Base-by-base conservation (phyloP, 2,888 invertebrate genomes). In the Drosophila greeni region DNA sequence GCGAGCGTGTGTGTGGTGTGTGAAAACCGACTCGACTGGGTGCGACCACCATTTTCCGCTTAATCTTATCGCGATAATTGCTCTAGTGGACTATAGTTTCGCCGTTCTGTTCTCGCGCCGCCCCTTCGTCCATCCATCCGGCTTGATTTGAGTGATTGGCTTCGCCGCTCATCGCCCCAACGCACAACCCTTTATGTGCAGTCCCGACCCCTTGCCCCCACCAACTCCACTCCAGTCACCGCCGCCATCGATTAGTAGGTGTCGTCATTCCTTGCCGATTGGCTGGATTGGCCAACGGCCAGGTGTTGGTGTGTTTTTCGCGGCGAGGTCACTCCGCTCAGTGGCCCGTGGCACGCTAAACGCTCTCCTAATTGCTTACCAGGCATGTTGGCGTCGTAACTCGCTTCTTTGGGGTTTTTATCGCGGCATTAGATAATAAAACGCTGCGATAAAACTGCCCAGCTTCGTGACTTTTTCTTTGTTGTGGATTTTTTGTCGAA, bases 21-120 rank as follows among this genome's bases (percentile, higher is more conserved):
- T 62, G 55, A 67, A 75, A 66, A 69, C 24, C 69, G 58, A 70
- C 73, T 54, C 53, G 33, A 40, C 34, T 79, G 71, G 78, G 84
- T 67, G 84, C 66, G 84, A 60, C 82, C 43, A 59, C 76, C 68
- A 78, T 78, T 82, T 82, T 70, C 70, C 52, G 70, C 64, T 62
- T 67, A 62, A 67, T 67, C 66, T 67, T 67, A 67, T 67, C 70
- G 52, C 71, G 64, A 61, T 70, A 53, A 62, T 70, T 33, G 39
- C 51, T 29, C 34, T 48, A 36, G 62, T 42, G 36, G 62, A 66
- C 62, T 43, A 43, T 43, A 62, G 54, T 62, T 62, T 66, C 12
- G 43, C 43, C 43, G 66, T 56, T 55, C 56, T 16, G 18, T 66
- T 57, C 56, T 40, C 57, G 16, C 37, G 36, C 12, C 24, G 12